Conservation (phyloP, 2,888 invertebrate genomes). For the Pristionchus japonicus region DNA sequence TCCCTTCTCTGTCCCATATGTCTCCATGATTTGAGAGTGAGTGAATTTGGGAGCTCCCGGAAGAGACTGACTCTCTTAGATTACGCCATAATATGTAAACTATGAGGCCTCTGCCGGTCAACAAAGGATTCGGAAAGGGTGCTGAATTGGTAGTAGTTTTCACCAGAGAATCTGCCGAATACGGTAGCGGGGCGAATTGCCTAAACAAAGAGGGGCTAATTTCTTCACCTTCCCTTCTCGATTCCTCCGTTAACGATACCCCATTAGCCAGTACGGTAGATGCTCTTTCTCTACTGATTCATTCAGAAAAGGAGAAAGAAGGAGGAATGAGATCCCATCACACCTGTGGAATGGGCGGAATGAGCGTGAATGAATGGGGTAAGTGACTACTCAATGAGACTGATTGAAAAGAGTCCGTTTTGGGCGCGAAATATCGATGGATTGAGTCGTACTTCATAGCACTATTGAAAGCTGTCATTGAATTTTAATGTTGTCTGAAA, state of each 20-base stretch:
- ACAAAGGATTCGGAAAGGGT: slow-evolving; percentile 10
- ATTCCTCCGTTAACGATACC: background rate
- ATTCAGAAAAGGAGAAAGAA: background rate
- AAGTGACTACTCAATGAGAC: background rate
- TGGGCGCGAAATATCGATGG: background rate
- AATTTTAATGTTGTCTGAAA: no score
- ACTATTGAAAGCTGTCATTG: no score
- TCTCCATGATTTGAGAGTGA: background rate
- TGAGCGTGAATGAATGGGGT: background rate
- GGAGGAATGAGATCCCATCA: background rate
- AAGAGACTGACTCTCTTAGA: background rate
- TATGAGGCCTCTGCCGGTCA: background rate
- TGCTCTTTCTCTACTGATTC: background rate
- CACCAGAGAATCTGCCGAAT: background rate
- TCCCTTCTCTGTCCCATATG: background rate
- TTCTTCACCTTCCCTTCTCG: background rate
- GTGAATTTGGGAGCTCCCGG: slow-evolving; percentile 5
- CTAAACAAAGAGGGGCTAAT: slow-evolving; percentile 27
- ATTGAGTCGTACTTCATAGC: no score
- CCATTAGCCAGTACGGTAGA: slow-evolving; percentile 18
- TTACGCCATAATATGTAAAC: slow-evolving; percentile 36
- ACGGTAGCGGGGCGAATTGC: background rate
- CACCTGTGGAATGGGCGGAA: slow-evolving; percentile 8
- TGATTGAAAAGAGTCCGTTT: background rate
- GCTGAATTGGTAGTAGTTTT: slow-evolving; percentile 7